Percentiles rank a stretch among this genome's conserved stretches.
phyloP scores from a whole-genome alignment of 2,113 vertebrate genomes.

The Xerus inauris region DNA sequence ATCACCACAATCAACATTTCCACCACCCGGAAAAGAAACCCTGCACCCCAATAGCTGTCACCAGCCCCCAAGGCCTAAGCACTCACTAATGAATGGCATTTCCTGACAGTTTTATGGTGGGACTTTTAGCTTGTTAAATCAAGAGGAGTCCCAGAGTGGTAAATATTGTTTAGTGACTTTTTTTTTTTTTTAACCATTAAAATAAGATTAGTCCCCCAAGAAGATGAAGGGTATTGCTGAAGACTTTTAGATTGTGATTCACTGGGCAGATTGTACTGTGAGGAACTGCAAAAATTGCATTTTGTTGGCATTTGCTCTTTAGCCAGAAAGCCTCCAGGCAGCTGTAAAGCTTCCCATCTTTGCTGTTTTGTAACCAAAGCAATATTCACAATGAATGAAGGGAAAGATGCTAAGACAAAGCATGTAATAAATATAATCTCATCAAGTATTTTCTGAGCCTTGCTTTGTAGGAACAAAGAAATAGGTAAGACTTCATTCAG shows the following conservation, averaged over 20 bases:
- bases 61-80: not conserved
- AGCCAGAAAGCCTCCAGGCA: conserved; percentile 52
- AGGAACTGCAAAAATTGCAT: conserved; percentile 46
- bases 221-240: conserved; percentile 36
- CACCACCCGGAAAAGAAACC: not conserved
- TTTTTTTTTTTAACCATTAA: conserved; percentile 9
- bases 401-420: not conserved
- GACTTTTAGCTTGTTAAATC: conserved; percentile 18
- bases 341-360: conserved; percentile 13
- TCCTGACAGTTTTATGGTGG: not conserved
- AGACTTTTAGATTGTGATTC: conserved; percentile 62
- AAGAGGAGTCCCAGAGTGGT: conserved; percentile 6
- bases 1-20: not conserved
- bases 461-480: not conserved
- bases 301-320: conserved; percentile 52
- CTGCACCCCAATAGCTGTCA: too few relatives aligned
- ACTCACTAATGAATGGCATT: not conserved
- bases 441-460: not conserved
- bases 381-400: not conserved
- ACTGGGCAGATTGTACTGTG: not conserved
- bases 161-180: conserved; percentile 31
- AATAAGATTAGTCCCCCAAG: conserved; percentile 56
- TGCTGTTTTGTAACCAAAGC: conserved; percentile 25
- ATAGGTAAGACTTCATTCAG: not conserved
- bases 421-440: not conserved